These are phyloP conservation scores for Hydroisotoma schaefferi DNA, from an alignment of 2,888 invertebrate genomes.

Conservation along the genomic window DNA sequence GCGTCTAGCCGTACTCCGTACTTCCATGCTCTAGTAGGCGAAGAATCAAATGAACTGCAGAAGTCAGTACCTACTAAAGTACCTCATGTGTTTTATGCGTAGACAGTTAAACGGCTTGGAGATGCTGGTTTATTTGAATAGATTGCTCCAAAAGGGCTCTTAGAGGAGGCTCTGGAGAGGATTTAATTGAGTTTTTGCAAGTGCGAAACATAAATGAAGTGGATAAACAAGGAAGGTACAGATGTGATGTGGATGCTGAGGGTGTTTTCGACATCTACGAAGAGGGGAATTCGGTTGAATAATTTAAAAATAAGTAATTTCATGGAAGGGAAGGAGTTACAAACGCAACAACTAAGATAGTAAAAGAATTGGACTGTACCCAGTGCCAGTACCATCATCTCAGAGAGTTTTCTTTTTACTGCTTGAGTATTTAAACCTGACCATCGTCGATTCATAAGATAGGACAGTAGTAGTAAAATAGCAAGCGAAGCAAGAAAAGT, in stretches of 20 bases:
- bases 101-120: too few species aligned
- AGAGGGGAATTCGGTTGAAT: slow-evolving; percentile 12
- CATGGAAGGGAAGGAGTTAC: neutral
- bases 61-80: too few species aligned
- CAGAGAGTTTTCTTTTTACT: too few species aligned
- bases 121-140: too few species aligned
- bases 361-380: neutral
- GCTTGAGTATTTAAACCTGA: neutral
- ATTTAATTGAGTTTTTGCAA: slow-evolving; percentile 12
- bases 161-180: neutral
- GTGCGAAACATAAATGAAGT: slow-evolving; percentile 12
- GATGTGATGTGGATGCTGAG: slow-evolving; percentile 13
- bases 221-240: slow-evolving; percentile 1
- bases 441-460: slow-evolving; percentile 1
- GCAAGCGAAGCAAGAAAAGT: neutral
- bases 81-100: too few species aligned
- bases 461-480: neutral
- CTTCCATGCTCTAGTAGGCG: too few species aligned
- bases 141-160: too few species aligned
- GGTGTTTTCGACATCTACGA: slow-evolving; percentile 22
- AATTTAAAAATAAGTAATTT: slow-evolving; percentile 10
- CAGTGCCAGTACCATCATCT: neutral
- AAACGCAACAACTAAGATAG: neutral
- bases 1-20: too few species aligned
- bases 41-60: too few species aligned